phyloP scores from a whole-genome alignment of 2,113 vertebrate species.

The Phrynosoma blainvillii region DNA sequence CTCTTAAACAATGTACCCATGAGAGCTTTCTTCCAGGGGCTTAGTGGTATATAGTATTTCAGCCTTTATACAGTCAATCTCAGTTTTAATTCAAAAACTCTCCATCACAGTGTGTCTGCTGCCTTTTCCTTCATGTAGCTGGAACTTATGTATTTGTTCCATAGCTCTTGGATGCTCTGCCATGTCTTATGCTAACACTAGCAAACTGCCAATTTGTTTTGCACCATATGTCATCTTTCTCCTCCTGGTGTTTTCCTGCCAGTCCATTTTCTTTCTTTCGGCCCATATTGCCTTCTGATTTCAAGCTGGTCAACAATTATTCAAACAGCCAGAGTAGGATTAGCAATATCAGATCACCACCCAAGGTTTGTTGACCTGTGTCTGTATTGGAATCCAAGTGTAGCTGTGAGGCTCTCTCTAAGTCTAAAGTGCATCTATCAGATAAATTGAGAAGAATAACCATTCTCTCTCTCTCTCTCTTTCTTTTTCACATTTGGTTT shows the following conservation, averaged over 20 bases:
- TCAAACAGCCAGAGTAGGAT: background rate
- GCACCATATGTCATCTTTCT: background rate
- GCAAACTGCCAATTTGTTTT: conserved; percentile 17
- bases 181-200: background rate
- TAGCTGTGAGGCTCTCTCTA: no score
- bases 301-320: background rate
- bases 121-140: background rate
- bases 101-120: background rate
- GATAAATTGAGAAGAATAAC: no score
- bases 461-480: no score
- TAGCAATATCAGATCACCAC: background rate
- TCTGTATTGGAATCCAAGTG: background rate
- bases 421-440: no score
- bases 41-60: background rate
- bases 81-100: background rate
- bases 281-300: background rate
- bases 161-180: background rate
- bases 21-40: background rate
- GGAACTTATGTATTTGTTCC: background rate
- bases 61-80: background rate
- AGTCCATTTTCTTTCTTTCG: background rate
- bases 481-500: background rate
- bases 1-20: no score
- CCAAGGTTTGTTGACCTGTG: background rate
- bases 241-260: background rate